Percentiles rank a stretch among this genome's conserved stretches.
Conservation (phyloP, 2,113 vertebrate genomes). For the Mus pahari region DNA sequence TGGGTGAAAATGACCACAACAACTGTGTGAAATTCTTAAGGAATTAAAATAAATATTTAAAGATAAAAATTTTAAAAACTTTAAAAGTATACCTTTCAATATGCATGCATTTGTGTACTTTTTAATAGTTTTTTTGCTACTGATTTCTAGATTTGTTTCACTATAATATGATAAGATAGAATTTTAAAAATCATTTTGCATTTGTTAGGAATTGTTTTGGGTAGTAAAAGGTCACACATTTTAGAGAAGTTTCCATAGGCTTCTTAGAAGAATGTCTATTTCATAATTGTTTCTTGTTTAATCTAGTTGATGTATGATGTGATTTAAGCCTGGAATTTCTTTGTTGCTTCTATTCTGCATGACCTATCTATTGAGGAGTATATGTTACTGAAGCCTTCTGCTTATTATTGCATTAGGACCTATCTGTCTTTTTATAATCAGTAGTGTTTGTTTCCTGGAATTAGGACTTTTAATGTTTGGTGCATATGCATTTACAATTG, state of each 20-base stretch:
- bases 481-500: not conserved
- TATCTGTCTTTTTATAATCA: not conserved
- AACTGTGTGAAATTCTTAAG: not conserved
- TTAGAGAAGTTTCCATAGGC: not conserved
- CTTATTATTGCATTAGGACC: not conserved
- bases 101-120: not conserved
- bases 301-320: not conserved
- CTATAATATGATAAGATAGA: not conserved
- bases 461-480: not conserved
- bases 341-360: not conserved
- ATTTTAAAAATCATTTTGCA: not conserved
- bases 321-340: not conserved
- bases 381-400: not conserved
- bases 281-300: not conserved
- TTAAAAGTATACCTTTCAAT: not conserved
- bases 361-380: not conserved
- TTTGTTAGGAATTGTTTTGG: not conserved
- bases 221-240: not conserved
- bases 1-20: not conserved
- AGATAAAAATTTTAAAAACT: not conserved
- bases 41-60: not conserved
- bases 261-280: not conserved
- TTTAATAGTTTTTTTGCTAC: not conserved
- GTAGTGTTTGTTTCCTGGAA: not conserved
- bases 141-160: conserved; percentile 14